Conservation (phyloP, 2,113 vertebrate genomes). For the Salminus brasiliensis region DNA sequence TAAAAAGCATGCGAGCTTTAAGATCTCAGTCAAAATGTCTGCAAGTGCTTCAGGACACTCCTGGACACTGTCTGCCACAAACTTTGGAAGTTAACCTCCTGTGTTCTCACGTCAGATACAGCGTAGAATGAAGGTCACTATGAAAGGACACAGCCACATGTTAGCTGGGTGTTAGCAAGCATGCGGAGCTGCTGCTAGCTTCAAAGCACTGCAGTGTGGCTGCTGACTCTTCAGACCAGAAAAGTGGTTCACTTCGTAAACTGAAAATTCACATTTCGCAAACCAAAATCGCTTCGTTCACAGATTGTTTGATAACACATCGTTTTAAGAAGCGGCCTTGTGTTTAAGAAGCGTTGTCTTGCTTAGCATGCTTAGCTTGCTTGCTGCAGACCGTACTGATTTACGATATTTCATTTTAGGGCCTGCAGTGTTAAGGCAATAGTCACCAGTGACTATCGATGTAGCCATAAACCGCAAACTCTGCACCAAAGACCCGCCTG, state of each 20-base stretch:
- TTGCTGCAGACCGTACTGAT: not conserved
- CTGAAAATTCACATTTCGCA: not conserved
- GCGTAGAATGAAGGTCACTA: conserved; percentile 41
- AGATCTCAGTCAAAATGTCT: not conserved
- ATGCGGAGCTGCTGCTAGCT: conserved; percentile 13
- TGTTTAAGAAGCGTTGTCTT: not conserved
- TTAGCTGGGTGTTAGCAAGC: conserved; percentile 38
- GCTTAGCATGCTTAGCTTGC: not conserved
- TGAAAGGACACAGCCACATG: conserved; percentile 43
- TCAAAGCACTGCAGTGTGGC: conserved; percentile 7
- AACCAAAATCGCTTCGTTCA: not conserved
- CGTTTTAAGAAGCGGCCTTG: not conserved
- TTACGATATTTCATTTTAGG: not conserved
- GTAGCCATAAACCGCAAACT: not conserved
- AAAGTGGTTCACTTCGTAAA: not conserved
- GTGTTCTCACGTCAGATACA: conserved; percentile 1
- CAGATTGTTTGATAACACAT: not conserved
- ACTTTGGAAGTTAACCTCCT: not conserved
- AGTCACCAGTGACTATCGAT: not conserved
- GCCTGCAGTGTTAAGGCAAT: not conserved
- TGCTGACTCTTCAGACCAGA: not conserved
- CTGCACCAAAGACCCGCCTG: conserved; percentile 3
- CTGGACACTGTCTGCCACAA: not conserved
- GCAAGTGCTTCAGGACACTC: not conserved
- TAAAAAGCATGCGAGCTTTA: not conserved